Evolutionary conservation across 1,140 invertebrate species (phyloP), one percentile per base, ranked within the genome.

Genomic region (Pissodes strobi): DNA sequence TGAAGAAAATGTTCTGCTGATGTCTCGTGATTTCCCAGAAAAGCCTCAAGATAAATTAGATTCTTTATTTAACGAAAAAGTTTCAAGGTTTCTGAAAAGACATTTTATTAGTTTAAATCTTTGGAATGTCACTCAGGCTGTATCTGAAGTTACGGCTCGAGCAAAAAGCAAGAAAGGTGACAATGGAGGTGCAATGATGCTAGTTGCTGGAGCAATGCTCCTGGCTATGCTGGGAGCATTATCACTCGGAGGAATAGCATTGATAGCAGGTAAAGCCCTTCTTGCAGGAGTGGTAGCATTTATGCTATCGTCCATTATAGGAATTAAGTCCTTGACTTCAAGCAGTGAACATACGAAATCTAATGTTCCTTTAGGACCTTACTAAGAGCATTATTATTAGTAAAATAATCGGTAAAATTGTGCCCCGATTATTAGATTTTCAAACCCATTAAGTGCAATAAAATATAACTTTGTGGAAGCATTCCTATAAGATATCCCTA

Each of bases 281-380:
- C 91, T 92, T 88, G 90, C 89, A 0, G 89, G 89, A 0, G 75
- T 92, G 6, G 91, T 91, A 66, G 86, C 88, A 0, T 70, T 90
- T 15, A 82, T 86, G 0, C 77, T 92, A 0, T 88, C 90, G 0
- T 88, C 86, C 0, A 85, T 92, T 22, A 83, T 90, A 13, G 89
- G 89, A 0, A 75, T 92, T 3, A 91, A 91, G 67, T 86, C 87
- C 0, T 72, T 82, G 3, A 85, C 86, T n/a, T n/a, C n/a, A n/a
- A n/a, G n/a, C n/a, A n/a, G n/a, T n/a, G n/a, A n/a, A n/a, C n/a
- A n/a, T n/a, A n/a, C n/a, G n/a, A n/a, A n/a, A n/a, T n/a, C n/a
- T n/a, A n/a, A n/a, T n/a, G n/a, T n/a, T n/a, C n/a, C n/a, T n/a
- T n/a, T n/a, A n/a, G n/a, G n/a, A n/a, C n/a, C n/a, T n/a, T n/a